phyloP scores from a whole-genome alignment of 2,797 vertebrate species.

The Gymnoscopelus braueri region DNA sequence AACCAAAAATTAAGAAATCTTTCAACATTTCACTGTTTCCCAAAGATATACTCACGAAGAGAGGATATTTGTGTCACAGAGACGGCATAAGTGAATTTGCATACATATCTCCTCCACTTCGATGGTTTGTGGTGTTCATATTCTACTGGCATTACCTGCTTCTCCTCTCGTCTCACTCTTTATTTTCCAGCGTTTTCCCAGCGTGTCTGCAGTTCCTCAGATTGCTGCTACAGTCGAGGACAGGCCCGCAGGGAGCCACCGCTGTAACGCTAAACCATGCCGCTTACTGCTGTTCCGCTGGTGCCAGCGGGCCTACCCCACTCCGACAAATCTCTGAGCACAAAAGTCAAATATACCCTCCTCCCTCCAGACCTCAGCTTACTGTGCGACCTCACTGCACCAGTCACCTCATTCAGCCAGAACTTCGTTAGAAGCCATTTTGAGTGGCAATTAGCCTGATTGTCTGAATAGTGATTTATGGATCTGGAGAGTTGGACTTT shows the following conservation, averaged over 20 bases:
- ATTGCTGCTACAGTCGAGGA: constrained; percentile 66
- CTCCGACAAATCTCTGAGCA: constrained; percentile 32
- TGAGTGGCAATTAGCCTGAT: constrained; percentile 69
- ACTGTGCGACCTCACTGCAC: constrained; percentile 50
- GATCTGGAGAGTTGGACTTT: constrained; percentile 35
- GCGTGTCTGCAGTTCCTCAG: constrained; percentile 75
- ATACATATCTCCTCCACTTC: constrained; percentile 39
- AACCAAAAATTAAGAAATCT: constrained; percentile 13
- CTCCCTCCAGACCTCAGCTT: constrained; percentile 52
- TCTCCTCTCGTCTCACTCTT: constrained; percentile 74
- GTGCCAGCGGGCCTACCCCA: constrained; percentile 62
- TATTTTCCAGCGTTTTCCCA: constrained; percentile 66
- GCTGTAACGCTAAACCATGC: constrained; percentile 74
- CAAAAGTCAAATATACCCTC: constrained; percentile 50
- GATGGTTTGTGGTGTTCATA: constrained; percentile 59
- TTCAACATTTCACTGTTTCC: constrained; percentile 28
- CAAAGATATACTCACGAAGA: constrained; percentile 1
- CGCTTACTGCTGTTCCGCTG: constrained; percentile 60
- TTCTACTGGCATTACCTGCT: constrained; percentile 75
- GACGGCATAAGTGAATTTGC: constrained; percentile 29
- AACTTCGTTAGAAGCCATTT: constrained; percentile 63
- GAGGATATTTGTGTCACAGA: constrained; percentile 20
- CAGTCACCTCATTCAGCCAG: constrained; percentile 69
- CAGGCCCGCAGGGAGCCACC: constrained; percentile 70
- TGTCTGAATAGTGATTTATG: constrained; percentile 74